A percentile compares a stretch with the other conserved stretches of the same genome.
Evolutionary conservation across 2,797 vertebrate genomes (phyloP).

Genomic region (Pipistrellus nathusii): DNA sequence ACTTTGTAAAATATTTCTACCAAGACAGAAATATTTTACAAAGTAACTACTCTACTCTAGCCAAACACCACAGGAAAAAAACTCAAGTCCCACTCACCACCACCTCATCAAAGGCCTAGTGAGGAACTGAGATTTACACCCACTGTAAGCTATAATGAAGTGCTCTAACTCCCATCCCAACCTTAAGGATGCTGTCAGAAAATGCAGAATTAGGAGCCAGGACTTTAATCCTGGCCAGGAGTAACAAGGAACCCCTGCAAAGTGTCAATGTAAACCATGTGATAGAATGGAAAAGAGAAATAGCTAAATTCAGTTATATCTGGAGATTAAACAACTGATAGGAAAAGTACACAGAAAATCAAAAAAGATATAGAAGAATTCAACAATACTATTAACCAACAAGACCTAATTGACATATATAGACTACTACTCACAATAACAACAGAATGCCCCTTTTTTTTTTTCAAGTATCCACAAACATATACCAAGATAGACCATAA

Average conservation of each 20-base stretch:
- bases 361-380: not conserved
- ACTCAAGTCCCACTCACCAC: not conserved
- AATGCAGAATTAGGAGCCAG: not conserved
- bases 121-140: not conserved
- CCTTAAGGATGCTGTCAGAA: not conserved
- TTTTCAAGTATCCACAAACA: not conserved
- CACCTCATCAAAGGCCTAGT: not conserved
- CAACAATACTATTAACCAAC: not conserved
- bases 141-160: not conserved
- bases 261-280: not conserved
- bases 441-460: not conserved
- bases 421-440: not conserved
- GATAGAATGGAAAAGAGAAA: slow-evolving; percentile 16
- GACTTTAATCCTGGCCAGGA: not conserved
- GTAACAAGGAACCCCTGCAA: not conserved
- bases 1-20: not conserved
- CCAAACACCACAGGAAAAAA: not conserved
- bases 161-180: not conserved
- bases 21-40: slow-evolving; percentile 26
- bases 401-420: not conserved
- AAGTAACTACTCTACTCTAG: not conserved
- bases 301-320: not conserved
- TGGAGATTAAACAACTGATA: not conserved
- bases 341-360: slow-evolving; percentile 3
- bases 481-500: not conserved